These are phyloP conservation scores for Seladonia tumulorum DNA, from an alignment of 2,888 invertebrate genomes.

Conservation along the genomic window DNA sequence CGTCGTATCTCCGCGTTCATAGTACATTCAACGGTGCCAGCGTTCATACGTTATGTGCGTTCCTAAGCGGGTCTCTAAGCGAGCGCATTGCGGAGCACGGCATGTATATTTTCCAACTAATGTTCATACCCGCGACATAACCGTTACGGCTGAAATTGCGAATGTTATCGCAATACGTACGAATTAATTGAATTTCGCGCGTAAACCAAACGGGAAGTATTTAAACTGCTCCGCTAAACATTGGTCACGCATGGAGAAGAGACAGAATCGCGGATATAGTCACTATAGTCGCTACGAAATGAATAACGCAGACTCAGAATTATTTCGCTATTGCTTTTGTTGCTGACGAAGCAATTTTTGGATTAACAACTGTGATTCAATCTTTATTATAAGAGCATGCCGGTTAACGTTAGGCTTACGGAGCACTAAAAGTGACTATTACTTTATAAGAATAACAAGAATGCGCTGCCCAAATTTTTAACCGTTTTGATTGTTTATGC, in stretches of 20 bases:
- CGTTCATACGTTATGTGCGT: slow-evolving; percentile 1
- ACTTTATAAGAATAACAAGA: too few species aligned
- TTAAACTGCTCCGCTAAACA: not conserved
- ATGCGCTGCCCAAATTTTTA: too few species aligned
- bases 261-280: not conserved
- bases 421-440: too few species aligned
- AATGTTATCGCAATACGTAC: not conserved
- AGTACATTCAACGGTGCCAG: slow-evolving; percentile 13
- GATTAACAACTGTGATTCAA: too few species aligned
- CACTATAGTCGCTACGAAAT: not conserved
- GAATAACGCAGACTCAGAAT: too few species aligned
- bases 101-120: not conserved
- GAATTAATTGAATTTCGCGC: slow-evolving; percentile 2
- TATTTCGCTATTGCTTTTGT: too few species aligned
- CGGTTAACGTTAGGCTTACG: too few species aligned
- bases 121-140: not conserved
- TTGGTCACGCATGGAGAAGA: not conserved
- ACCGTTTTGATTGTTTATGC: too few species aligned
- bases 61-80: slow-evolving; percentile 22
- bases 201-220: not conserved
- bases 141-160: not conserved
- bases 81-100: not conserved
- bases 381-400: too few species aligned
- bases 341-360: too few species aligned
- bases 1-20: slow-evolving; percentile 39